phyloP scores from a whole-genome alignment of 2,113 vertebrate genomes.

The Pollachius pollachius region DNA sequence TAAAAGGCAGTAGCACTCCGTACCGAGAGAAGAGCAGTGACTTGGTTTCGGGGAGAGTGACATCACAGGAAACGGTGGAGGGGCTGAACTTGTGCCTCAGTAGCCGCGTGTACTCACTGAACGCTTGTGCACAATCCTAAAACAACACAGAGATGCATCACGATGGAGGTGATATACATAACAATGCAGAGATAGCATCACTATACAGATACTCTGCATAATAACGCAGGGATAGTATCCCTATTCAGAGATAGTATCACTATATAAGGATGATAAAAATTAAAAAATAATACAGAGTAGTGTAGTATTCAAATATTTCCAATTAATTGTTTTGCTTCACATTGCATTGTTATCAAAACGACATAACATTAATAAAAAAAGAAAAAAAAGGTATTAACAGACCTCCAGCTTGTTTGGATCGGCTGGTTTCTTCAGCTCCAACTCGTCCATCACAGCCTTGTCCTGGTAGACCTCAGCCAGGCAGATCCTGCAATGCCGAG shows the following conservation, averaged over 20 bases:
- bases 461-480: conserved; percentile 94
- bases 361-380: background rate
- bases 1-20: too few species aligned
- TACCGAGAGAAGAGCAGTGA: conserved; percentile 86
- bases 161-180: background rate
- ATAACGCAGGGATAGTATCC: too few species aligned
- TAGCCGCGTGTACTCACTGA: conserved; percentile 83
- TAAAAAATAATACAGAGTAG: too few species aligned
- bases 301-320: too few species aligned
- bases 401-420: conserved; percentile 84
- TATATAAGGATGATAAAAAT: too few species aligned
- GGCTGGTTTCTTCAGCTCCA: conserved; percentile 73
- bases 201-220: too few species aligned
- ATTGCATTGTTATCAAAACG: too few species aligned
- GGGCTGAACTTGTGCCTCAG: conserved; percentile 90
- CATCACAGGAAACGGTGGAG: conserved; percentile 56
- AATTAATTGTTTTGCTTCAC: too few species aligned
- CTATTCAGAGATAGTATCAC: too few species aligned
- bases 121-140: conserved; percentile 85
- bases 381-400: conserved; percentile 3
- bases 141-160: conserved; percentile 4
- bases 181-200: too few species aligned
- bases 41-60: conserved; percentile 83
- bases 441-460: conserved; percentile 78
- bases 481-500: conserved; percentile 80